Base-by-base conservation (phyloP, 2,888 invertebrate species). In the Heliconius aoede region DNA sequence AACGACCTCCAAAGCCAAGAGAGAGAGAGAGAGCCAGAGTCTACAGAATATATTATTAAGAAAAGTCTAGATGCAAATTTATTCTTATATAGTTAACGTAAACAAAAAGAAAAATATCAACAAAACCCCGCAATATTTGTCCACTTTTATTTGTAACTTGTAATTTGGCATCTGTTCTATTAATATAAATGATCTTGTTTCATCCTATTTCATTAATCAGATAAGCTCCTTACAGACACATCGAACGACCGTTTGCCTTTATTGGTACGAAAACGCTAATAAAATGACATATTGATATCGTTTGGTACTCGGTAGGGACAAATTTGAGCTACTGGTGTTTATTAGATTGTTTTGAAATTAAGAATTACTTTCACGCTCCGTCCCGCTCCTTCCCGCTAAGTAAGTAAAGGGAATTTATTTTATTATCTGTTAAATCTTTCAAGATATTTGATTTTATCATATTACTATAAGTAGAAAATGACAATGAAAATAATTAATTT, bases 221-320 rank as follows among this genome's bases (percentile, higher is more conserved):
- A 74, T 77, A 77, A 76, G 55, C 67, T 76, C 65, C 78, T 79
- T 74, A 79, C 61, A 76, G 72, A 73, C 76, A 71, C 76, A 78
- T 79, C 67, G 67, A 72, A 68, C 77, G 78, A 68, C 76, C 77
- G 78, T 76, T 78, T 58, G 69, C 71, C 64, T 77, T 77, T 76
- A 76, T 76, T 81, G 73, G 76, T 77, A 74, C 68, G 73, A 73
- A 76, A 78, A 73, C 62, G 65, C 73, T 84, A 86, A 85, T 90
- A 89, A 89, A 88, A 86, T 88, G 89, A 89, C 82, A 82, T 88
- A 89, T 88, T 84, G 87, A 82, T 83, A 83, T 84, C 84, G 85
- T 84, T 79, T 75, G 72, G 72, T 69, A 73, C 26, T 26, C n/a
- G 26, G 61, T n/a, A 60, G 15, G 5, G 60, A 60, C 26, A 60